Evolutionary conservation across 2,888 invertebrate species (phyloP).

Genomic region (Apoda limacodes): DNA sequence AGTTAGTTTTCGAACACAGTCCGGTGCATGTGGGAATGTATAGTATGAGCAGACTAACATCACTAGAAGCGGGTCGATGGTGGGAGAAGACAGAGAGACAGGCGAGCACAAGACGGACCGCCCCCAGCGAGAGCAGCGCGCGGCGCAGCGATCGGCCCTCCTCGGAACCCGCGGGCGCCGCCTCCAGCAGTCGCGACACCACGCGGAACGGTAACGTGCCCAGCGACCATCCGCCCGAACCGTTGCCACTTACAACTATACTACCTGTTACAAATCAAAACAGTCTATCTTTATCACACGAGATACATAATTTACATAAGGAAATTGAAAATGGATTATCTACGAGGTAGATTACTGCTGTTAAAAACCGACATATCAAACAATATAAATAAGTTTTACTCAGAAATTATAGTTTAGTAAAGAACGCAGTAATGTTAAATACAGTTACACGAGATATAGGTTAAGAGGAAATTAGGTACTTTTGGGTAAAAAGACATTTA

Average conservation of each 20-base stretch:
- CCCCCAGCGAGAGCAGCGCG: constrained; percentile 86
- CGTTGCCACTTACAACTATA: constrained; percentile 38
- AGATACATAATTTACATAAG: not conserved
- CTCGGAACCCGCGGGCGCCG: constrained; percentile 80
- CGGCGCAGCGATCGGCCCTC: constrained; percentile 80
- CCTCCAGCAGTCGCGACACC: constrained; percentile 79
- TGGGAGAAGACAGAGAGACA: constrained; percentile 92
- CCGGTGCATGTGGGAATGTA: not conserved
- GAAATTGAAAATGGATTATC: too few relatives aligned
- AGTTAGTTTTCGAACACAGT: too few relatives aligned
- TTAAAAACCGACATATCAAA: too few relatives aligned
- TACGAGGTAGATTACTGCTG: too few relatives aligned
- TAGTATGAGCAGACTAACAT: constrained; percentile 22
- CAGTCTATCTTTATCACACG: not conserved
- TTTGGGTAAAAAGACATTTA: too few relatives aligned
- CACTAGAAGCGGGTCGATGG: constrained; percentile 71
- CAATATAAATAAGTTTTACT: too few relatives aligned
- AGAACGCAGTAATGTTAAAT: too few relatives aligned
- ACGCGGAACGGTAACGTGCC: constrained; percentile 83
- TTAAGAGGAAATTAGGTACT: too few relatives aligned
- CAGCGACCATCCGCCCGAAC: constrained; percentile 36
- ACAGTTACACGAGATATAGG: too few relatives aligned
- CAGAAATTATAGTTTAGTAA: too few relatives aligned
- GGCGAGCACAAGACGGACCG: constrained; percentile 85
- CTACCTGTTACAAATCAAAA: constrained; percentile 31